phyloP scores from a whole-genome alignment of 2,888 invertebrate species.

The Sepioteuthis lessoniana region DNA sequence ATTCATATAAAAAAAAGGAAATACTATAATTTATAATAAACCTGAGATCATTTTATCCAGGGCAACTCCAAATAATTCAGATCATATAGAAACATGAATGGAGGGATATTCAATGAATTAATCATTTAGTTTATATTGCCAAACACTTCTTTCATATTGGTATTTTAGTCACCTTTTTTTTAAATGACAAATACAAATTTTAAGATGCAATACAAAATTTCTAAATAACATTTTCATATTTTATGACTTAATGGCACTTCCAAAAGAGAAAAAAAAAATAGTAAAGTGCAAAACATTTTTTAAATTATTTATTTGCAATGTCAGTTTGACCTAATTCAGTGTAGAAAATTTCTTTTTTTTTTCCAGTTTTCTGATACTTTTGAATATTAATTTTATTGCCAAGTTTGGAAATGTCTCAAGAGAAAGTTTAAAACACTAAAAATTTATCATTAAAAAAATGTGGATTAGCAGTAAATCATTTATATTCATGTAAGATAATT shows the following conservation, averaged over 20 bases:
- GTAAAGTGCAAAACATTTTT: background rate
- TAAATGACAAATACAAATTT: background rate
- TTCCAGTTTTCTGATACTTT: background rate
- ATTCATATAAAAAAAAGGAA: background rate
- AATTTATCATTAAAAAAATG: background rate
- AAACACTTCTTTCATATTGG: background rate
- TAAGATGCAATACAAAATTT: background rate
- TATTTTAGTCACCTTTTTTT: background rate
- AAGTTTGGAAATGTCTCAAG: background rate
- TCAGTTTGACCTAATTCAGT: background rate
- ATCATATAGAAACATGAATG: background rate
- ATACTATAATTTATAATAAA: background rate
- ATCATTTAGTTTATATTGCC: background rate
- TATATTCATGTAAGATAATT: background rate
- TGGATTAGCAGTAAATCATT: background rate
- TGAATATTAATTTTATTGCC: conserved; percentile 15
- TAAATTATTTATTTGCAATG: background rate
- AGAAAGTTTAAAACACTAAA: conserved; percentile 1
- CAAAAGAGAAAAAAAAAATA: background rate
- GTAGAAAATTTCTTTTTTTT: too few species aligned
- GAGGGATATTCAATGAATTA: background rate
- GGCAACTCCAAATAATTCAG: background rate
- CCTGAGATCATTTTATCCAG: background rate
- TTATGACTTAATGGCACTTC: background rate
- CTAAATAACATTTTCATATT: background rate